These are phyloP conservation scores for Ceratina japonica DNA, from an alignment of 1,140 invertebrate genomes.

Conservation along the genomic window DNA sequence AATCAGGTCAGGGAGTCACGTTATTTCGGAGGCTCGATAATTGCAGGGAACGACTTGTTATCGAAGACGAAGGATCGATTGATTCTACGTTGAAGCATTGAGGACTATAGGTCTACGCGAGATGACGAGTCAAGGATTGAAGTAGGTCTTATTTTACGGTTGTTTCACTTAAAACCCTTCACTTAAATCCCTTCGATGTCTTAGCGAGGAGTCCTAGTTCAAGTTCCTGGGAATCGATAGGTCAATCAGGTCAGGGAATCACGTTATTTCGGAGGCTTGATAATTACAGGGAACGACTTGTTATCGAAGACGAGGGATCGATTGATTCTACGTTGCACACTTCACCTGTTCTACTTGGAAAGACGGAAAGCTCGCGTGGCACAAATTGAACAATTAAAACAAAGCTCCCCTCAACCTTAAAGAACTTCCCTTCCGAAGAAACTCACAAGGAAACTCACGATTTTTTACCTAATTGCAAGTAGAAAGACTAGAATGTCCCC, in stretches of 20 bases:
- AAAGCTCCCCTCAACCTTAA: no score
- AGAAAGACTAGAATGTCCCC: no score
- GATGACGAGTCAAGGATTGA: no score
- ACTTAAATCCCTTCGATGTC: constrained; percentile 7
- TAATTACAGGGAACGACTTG: neutral
- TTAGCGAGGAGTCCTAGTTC: neutral
- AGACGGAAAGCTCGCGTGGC: neutral
- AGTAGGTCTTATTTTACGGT: no score
- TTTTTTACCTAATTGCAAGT: no score
- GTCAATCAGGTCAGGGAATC: constrained; percentile 16
- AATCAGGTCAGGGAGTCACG: constrained; percentile 10
- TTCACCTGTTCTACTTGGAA: constrained; percentile 15
- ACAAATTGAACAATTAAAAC: neutral
- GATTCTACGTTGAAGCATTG: neutral
- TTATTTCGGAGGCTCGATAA: neutral
- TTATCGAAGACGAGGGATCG: constrained; percentile 16
- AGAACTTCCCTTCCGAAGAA: no score
- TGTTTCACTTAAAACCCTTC: no score
- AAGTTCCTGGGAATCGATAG: neutral
- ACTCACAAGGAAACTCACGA: no score
- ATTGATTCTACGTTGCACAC: constrained; percentile 3
- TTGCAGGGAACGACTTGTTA: neutral
- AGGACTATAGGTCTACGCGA: neutral
- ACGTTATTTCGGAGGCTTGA: neutral
- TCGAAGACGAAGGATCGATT: constrained; percentile 28